phyloP scores from a whole-genome alignment of 1,140 invertebrate species.

The Propsilocerus akamusi region DNA sequence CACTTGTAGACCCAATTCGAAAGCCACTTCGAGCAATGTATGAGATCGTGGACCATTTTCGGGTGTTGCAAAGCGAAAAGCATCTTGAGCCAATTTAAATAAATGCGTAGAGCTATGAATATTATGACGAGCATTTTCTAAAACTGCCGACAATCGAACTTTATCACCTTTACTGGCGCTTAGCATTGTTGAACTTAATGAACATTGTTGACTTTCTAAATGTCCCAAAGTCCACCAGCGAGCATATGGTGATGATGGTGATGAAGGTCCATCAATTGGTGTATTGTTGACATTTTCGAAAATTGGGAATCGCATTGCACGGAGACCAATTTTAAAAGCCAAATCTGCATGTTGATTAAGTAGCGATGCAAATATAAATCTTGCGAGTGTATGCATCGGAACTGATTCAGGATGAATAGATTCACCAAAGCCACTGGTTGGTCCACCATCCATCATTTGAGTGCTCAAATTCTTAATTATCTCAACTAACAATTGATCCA shows the following conservation, averaged over 20 bases:
- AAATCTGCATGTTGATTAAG: slow-evolving; percentile 53
- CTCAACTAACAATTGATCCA: slow-evolving; percentile 45
- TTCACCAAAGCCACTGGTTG: slow-evolving; percentile 37
- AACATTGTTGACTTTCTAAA: slow-evolving; percentile 66
- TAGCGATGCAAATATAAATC: slow-evolving; percentile 57
- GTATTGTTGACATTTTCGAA: slow-evolving; percentile 1
- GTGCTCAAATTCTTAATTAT: slow-evolving; percentile 37
- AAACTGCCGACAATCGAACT: slow-evolving; percentile 43
- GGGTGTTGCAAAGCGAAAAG: slow-evolving; percentile 61
- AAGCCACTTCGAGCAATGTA: slow-evolving; percentile 54
- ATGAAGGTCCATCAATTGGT: background rate
- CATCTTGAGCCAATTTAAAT: slow-evolving; percentile 68
- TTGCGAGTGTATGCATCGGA: slow-evolving; percentile 68
- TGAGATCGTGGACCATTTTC: slow-evolving; percentile 49
- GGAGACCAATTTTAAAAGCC: slow-evolving; percentile 45
- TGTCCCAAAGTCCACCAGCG: slow-evolving; percentile 54
- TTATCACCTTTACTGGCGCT: slow-evolving; percentile 53
- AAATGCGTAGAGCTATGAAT: slow-evolving; percentile 68
- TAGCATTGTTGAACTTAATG: slow-evolving; percentile 58
- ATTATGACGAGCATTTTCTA: slow-evolving; percentile 58
- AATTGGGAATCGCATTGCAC: slow-evolving; percentile 33
- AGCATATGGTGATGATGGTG: slow-evolving; percentile 11
- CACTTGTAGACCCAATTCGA: slow-evolving; percentile 65
- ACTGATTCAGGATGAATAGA: slow-evolving; percentile 54
- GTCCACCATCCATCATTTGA: slow-evolving; percentile 47